Evolutionary conservation across 30 jellyfish, hydroid and myxozoan genomes (phyloP).

Genomic region (Turritopsis rubra): DNA sequence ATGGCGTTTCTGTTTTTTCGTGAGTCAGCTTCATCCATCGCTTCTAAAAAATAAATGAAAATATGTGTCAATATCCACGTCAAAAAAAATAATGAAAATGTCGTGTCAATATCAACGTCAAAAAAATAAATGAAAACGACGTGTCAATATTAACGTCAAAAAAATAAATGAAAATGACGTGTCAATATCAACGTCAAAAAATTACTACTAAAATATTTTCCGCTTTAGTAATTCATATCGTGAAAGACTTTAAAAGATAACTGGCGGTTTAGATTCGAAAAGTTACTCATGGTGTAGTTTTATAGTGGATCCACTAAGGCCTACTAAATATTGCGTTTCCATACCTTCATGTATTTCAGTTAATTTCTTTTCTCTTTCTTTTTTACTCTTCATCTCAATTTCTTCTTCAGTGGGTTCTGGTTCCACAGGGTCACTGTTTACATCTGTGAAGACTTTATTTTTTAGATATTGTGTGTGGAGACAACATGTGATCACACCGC

Average conservation of each 20-base stretch:
- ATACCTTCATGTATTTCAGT: neutral
- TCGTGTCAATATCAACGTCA: neutral
- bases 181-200: too few species aligned
- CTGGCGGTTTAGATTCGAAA: too few species aligned
- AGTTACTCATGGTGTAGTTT: too few species aligned
- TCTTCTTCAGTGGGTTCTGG: slow-evolving; percentile 3
- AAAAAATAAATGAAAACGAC: too few species aligned
- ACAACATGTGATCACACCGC: neutral
- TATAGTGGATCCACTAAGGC: too few species aligned
- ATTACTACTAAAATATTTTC: too few species aligned
- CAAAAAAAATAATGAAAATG: too few species aligned
- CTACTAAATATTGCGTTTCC: too few species aligned
- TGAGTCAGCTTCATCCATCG: neutral
- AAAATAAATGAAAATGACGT: too few species aligned
- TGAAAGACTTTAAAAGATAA: too few species aligned
- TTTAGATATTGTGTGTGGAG: slow-evolving; percentile 2
- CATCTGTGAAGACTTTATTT: slow-evolving; percentile 4
- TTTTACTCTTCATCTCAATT: neutral
- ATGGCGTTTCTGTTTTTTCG: slow-evolving; percentile 8
- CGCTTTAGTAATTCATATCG: too few species aligned
- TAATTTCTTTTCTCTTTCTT: slow-evolving; percentile 6
- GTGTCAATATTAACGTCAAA: too few species aligned
- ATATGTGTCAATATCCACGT: neutral
- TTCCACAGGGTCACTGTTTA: slow-evolving; percentile 1
- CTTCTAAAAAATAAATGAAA: neutral